Conservation (phyloP, 2,113 vertebrate species). For the Saiga tatarica region DNA sequence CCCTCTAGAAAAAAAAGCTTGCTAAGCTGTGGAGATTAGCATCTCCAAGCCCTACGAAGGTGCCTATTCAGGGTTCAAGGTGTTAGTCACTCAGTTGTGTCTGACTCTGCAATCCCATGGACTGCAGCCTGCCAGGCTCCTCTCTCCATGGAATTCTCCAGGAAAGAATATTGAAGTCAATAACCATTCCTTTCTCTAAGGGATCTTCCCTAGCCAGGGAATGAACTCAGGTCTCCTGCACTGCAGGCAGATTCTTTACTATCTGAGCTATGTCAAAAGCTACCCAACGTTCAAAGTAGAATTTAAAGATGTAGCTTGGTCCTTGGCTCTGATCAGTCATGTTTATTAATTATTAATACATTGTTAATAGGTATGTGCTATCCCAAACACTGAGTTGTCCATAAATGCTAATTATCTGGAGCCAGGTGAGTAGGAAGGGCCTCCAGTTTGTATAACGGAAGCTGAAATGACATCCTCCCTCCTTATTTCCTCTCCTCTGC, state of each 20-base stretch:
- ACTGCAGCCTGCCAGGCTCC: neutral
- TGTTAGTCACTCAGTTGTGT: neutral
- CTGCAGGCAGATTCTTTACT: neutral
- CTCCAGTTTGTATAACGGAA: neutral
- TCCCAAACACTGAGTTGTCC: neutral
- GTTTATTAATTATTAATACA: neutral
- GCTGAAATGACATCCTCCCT: neutral
- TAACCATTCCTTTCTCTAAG: neutral
- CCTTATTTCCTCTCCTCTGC: neutral
- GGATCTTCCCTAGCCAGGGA: neutral
- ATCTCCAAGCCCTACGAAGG: neutral
- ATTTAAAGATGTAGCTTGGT: neutral
- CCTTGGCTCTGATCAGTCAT: neutral
- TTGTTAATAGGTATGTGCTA: neutral
- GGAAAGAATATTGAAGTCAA: neutral
- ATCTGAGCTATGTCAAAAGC: neutral
- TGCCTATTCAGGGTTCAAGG: neutral
- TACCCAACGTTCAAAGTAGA: neutral
- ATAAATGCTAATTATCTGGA: neutral
- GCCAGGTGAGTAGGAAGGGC: neutral
- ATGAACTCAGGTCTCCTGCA: neutral
- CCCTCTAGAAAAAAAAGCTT: neutral
- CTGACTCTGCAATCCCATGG: neutral
- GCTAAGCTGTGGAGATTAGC: neutral
- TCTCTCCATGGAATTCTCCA: neutral